Base-by-base conservation (phyloP, 2,113 vertebrate genomes). In the Shinisaurus crocodilurus region DNA sequence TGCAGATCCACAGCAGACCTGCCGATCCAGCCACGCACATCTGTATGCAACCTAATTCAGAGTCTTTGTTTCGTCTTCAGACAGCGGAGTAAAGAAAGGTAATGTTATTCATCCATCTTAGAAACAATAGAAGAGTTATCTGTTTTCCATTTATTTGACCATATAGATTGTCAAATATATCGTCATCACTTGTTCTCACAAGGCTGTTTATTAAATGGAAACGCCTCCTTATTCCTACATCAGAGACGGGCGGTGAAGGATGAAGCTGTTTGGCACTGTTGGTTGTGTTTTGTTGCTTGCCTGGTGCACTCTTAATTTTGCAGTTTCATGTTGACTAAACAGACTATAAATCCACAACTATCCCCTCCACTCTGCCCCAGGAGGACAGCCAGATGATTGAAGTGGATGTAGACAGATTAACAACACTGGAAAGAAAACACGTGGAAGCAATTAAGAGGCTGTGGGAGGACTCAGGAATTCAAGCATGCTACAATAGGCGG, bases 341-440 rank as follows among this genome's bases (percentile, higher is more conserved):
- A 32, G 40, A 77, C 18, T 84, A 27, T 77, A 25, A 84, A 65
- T 43, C 67, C 54, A 9, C 32, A 54, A 75, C 57, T 76, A 10
- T 18, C 32, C 1, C 13, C 54, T 27, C 29, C 13, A 0, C 13
- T 6, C 20, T 15, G 32, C 34, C n/a, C 82, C 88, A 99, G 98
- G 95, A 94, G 67, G 91, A 97, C n/a, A 97, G 97, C 32, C 90
- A 93, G 88, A 82, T 96, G 34, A 93, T 98, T 92, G 96, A 96
- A 86, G 96, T 98, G 80, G 97, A 98, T 82, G 97, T 98, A 50
- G 98, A 98, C 92, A 98, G 98, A 92, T 97, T 98, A 63, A 87
- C 95, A 18, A 81, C 91, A 0, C 90, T 98, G 23, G 96, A 98
- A 67, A 90, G 84, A 89, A 93, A 92, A 74, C 96, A 98, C 9